These are phyloP conservation scores for Melikaiella ostensackeni DNA, from an alignment of 2,888 invertebrate genomes.

Conservation along the genomic window DNA sequence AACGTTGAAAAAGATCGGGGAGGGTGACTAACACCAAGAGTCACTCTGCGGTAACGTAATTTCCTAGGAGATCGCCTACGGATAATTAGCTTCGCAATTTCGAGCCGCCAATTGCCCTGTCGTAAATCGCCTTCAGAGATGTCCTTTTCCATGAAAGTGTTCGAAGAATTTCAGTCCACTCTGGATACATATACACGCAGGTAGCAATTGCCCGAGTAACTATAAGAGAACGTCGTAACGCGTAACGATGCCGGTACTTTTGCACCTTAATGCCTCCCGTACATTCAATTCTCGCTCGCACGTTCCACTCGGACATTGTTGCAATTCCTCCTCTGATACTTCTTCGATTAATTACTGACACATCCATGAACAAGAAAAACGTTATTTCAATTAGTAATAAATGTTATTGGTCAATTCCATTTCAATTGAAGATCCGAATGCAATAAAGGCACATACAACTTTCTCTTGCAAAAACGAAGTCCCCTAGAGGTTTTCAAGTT, in stretches of 20 bases:
- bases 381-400: not conserved
- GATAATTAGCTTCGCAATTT: slow-evolving; percentile 49
- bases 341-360: slow-evolving; percentile 21
- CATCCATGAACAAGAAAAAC: not conserved
- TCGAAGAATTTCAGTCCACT: slow-evolving; percentile 44
- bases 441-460: too few relatives aligned
- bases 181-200: slow-evolving; percentile 1
- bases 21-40: slow-evolving; percentile 6
- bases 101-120: slow-evolving; percentile 46
- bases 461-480: too few relatives aligned
- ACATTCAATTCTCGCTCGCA: slow-evolving; percentile 28
- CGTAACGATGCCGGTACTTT: slow-evolving; percentile 33
- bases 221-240: slow-evolving; percentile 29
- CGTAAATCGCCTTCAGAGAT: slow-evolving; percentile 46
- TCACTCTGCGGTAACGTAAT: slow-evolving; percentile 13
- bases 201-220: slow-evolving; percentile 32
- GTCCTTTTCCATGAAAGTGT: slow-evolving; percentile 41
- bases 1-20: slow-evolving; percentile 1
- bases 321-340: not conserved
- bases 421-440: too few relatives aligned
- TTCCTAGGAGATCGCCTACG: slow-evolving; percentile 42
- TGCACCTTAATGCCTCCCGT: slow-evolving; percentile 18
- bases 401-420: too few relatives aligned
- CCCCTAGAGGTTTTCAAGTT: too few relatives aligned
- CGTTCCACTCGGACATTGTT: slow-evolving; percentile 18